These are phyloP conservation scores for Typhlichthys subterraneus DNA, from an alignment of 2,797 vertebrate genomes.

Conservation along the genomic window DNA sequence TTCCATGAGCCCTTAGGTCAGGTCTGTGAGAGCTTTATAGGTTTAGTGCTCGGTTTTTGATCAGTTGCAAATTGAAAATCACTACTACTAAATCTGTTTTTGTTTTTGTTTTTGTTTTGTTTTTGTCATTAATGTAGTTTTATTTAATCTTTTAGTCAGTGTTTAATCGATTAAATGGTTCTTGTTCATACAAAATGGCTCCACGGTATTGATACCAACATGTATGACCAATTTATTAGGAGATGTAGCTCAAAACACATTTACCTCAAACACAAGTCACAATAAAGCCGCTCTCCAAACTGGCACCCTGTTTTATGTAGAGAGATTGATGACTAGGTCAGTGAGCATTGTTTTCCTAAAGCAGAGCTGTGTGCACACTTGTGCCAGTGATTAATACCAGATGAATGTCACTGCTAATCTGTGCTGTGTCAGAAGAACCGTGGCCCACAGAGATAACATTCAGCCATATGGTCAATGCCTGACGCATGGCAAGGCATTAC, in stretches of 20 bases:
- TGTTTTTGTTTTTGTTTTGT: too few species aligned
- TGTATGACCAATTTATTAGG: conserved; percentile 11
- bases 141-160: neutral
- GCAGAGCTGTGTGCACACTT: neutral
- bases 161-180: neutral
- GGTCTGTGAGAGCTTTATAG: conserved; percentile 1
- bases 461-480: conserved; percentile 50
- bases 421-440: conserved; percentile 39
- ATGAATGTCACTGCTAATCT: conserved; percentile 52
- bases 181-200: neutral
- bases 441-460: conserved; percentile 68
- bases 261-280: neutral
- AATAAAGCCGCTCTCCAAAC: too few species aligned
- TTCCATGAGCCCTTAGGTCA: neutral
- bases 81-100: too few species aligned
- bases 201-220: neutral
- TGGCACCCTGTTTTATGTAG: too few species aligned
- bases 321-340: too few species aligned
- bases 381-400: conserved; percentile 20
- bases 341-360: neutral
- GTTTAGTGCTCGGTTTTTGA: neutral
- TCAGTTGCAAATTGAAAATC: too few species aligned
- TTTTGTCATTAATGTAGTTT: too few species aligned
- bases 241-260: conserved; percentile 15
- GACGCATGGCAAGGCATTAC: conserved; percentile 46